Conservation (phyloP, 2,113 vertebrate genomes). For the Sardina pilchardus region DNA sequence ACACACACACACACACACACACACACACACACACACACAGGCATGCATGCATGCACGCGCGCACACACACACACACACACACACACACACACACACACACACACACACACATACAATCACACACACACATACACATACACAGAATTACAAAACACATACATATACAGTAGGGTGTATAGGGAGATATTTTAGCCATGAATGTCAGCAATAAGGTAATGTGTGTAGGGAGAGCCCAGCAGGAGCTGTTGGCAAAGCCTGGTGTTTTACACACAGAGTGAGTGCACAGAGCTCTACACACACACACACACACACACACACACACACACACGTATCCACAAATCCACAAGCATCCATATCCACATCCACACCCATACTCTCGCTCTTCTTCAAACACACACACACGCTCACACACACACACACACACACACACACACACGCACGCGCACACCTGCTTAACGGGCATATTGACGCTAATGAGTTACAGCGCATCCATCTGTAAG, state of each 20-base stretch:
- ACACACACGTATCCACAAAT: background rate
- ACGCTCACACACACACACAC: background rate
- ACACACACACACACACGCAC: slow-evolving; percentile 17
- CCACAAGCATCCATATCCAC: background rate
- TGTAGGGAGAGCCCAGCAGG: background rate
- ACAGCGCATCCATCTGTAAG: slow-evolving; percentile 66
- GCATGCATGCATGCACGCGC: slow-evolving; percentile 55
- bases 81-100: background rate
- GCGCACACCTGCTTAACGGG: slow-evolving; percentile 68
- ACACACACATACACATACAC: slow-evolving; percentile 8
- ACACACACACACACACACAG: background rate
- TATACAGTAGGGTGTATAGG: background rate
- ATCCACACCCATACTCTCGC: background rate
- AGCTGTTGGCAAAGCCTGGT: background rate
- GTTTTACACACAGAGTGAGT: background rate
- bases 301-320: background rate
- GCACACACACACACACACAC: background rate
- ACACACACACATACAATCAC: slow-evolving; percentile 56
- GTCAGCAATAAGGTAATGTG: background rate
- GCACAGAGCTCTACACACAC: background rate
- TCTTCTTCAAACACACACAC: background rate
- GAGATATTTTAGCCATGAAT: background rate
- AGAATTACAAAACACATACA: background rate
- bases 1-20: slow-evolving; percentile 37
- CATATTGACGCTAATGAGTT: slow-evolving; percentile 73